Evolutionary conservation across 1,140 invertebrate genomes (phyloP).

Genomic region (Caerostris extrusa): DNA sequence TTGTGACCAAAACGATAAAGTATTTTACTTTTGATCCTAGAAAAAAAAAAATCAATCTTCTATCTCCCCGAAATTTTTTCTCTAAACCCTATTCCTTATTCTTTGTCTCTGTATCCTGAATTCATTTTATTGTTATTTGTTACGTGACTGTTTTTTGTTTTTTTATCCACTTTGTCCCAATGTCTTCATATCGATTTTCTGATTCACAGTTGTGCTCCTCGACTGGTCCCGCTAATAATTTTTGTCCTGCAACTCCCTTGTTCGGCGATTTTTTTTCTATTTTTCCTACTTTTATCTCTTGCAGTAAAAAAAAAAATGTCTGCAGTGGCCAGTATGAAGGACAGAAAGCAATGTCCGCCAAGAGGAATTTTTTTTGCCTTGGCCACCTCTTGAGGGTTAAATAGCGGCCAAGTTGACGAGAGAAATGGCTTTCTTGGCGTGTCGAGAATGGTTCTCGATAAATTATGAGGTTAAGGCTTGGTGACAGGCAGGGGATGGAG

Average conservation of each 20-base stretch:
- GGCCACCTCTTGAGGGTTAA: neutral
- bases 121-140: constrained; percentile 23
- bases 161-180: neutral
- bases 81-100: neutral
- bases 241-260: neutral
- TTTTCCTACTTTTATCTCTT: neutral
- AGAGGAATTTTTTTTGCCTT: neutral
- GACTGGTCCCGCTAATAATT: neutral
- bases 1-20: too few relatives aligned
- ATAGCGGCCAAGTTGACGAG: neutral
- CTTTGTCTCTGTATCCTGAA: neutral
- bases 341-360: neutral
- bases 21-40: too few relatives aligned
- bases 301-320: neutral
- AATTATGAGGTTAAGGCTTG: neutral
- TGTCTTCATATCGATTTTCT: neutral
- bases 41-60: too few relatives aligned
- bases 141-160: neutral
- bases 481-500: too few relatives aligned
- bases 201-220: neutral
- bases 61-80: too few relatives aligned
- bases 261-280: neutral
- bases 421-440: neutral
- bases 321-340: neutral
- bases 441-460: neutral